phyloP scores from a whole-genome alignment of 2,113 vertebrate species.

The Cygnus buccinator region DNA sequence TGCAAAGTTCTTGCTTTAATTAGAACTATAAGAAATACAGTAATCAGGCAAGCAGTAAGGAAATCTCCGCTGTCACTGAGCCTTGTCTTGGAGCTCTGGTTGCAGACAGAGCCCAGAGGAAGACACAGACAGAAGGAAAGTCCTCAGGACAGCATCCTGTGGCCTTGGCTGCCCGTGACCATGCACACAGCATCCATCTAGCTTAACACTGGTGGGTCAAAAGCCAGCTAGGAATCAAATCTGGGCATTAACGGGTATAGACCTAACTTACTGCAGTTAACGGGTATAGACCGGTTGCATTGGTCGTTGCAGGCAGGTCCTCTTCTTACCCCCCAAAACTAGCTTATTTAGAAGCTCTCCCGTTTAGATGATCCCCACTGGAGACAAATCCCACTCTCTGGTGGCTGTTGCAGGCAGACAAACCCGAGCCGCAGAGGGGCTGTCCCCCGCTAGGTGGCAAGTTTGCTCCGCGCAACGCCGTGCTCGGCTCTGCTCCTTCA shows the following conservation, averaged over 20 bases:
- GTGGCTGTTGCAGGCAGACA: rapidly evolving
- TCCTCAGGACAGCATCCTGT: background rate
- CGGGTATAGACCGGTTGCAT: rapidly evolving
- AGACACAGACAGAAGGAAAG: rapidly evolving
- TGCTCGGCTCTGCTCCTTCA: background rate
- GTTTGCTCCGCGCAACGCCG: background rate
- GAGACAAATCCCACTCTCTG: background rate
- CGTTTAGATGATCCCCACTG: rapidly evolving
- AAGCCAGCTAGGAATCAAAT: background rate
- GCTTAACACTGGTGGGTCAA: rapidly evolving
- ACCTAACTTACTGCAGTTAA: too few relatives aligned
- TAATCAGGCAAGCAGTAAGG: background rate
- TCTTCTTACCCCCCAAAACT: background rate
- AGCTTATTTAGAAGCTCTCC: background rate
- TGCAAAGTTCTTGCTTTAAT: background rate
- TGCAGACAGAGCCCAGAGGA: background rate
- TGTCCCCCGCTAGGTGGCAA: conserved; percentile 57
- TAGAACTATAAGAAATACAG: background rate
- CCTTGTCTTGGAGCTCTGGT: background rate
- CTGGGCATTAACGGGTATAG: too few relatives aligned
- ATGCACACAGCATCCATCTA: background rate
- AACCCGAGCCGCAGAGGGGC: background rate
- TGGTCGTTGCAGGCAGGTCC: background rate
- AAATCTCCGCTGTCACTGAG: background rate
- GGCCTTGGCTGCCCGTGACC: background rate